Evolutionary conservation across 2,113 vertebrate genomes (phyloP).

Genomic region (Lophotis ruficrista): DNA sequence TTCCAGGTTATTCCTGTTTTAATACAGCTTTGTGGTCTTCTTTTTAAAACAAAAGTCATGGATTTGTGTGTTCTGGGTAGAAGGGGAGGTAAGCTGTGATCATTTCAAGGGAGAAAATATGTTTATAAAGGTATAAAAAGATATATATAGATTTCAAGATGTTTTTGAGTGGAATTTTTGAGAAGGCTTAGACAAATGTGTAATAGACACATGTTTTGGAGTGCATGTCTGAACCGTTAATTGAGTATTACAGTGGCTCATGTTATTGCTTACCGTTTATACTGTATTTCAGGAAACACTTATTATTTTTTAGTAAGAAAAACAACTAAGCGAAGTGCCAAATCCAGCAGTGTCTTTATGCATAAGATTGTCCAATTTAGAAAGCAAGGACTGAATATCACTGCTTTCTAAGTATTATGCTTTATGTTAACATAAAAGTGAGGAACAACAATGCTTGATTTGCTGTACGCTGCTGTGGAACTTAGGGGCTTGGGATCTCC

Average conservation of each 20-base stretch:
- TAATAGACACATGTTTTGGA: slow-evolving; percentile 26
- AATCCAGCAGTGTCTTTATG: slow-evolving; percentile 60
- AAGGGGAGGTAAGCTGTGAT: background rate
- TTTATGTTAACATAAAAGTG: background rate
- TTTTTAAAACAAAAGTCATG: slow-evolving; percentile 21
- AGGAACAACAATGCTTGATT: background rate
- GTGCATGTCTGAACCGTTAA: background rate
- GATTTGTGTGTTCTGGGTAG: background rate
- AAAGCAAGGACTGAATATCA: background rate
- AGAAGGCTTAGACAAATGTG: slow-evolving; percentile 1
- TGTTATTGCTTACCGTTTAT: slow-evolving; percentile 3
- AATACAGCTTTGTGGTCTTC: slow-evolving; percentile 10
- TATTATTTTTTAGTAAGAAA: slow-evolving; percentile 6
- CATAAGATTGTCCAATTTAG: background rate
- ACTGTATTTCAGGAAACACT: slow-evolving; percentile 35
- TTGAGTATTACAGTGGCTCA: background rate
- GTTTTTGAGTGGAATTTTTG: slow-evolving; percentile 35
- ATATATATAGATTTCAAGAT: slow-evolving; percentile 29
- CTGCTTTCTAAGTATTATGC: background rate
- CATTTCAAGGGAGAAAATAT: slow-evolving; percentile 20
- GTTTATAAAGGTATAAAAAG: slow-evolving; percentile 26
- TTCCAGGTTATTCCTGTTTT: slow-evolving; percentile 7
- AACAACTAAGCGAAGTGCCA: slow-evolving; percentile 69
- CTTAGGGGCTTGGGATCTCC: background rate
- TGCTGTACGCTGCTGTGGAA: background rate